Evolutionary conservation across 2,888 invertebrate genomes (phyloP).

Genomic region (Nesidiocoris tenuis): DNA sequence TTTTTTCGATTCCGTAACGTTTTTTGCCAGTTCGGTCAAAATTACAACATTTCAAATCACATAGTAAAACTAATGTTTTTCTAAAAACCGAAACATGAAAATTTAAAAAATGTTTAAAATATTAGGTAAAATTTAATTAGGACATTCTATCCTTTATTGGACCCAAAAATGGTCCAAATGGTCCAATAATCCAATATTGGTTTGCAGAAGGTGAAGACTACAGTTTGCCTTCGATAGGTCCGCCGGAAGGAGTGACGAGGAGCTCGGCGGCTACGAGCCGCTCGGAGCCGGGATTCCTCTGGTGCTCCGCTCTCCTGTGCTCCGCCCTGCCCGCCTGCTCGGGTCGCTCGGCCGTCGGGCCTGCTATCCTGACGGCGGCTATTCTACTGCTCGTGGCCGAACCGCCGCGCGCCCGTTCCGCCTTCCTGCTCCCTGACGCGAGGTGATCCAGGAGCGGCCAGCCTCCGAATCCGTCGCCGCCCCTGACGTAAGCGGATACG

Average conservation of each 20-base stretch:
- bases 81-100: too few species aligned
- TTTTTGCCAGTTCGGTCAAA: too few species aligned
- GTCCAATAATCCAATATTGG: too few species aligned
- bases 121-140: too few species aligned
- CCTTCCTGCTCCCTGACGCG: neutral
- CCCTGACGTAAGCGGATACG: neutral
- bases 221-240: constrained; percentile 45
- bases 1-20: too few species aligned
- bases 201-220: constrained; percentile 46
- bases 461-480: neutral
- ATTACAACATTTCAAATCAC: too few species aligned
- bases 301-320: neutral
- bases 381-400: neutral
- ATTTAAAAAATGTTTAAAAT: too few species aligned
- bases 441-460: neutral
- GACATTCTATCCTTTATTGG: too few species aligned
- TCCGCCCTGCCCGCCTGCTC: constrained; percentile 3
- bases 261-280: constrained; percentile 29
- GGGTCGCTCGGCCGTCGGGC: neutral
- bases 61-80: too few species aligned
- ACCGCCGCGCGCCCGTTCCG: neutral
- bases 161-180: too few species aligned
- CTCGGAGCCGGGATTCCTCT: neutral
- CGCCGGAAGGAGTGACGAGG: constrained; percentile 41
- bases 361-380: neutral